Evolutionary conservation across 2,113 vertebrate genomes (phyloP), one percentile per base, ranked within the genome.

Genomic region (Dasyornis broadbenti): DNA sequence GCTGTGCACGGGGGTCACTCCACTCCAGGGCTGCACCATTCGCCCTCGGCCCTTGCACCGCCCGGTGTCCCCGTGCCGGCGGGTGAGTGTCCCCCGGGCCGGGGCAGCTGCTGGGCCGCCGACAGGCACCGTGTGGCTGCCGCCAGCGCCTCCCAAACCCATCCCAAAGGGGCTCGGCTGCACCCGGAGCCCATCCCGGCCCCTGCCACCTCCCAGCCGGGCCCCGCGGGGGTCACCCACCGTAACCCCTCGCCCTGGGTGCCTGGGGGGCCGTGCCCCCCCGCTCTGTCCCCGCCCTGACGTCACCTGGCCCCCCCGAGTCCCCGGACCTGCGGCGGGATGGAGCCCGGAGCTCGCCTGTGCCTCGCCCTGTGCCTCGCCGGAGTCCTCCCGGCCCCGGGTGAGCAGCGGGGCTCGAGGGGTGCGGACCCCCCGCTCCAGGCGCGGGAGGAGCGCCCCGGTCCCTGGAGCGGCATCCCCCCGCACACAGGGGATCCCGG

Each of bases 1-100:
- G 28, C 70, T 2, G 31, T 1, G 68, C 40, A 1, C 3, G 3
- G 70, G 0, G 2, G 6, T 33, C 40, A 2, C 26, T 27, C 9
- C 31, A 0, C 9, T 5, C 20, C 5, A 0, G 31, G 7, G 21
- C 61, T 1, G 13, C 45, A 1, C 33, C 52, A 2, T 24, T 42
- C 2, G 2, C 53, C 18, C 24, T 2, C 10, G 1, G 40, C 14
- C 35, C 47, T 28, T 11, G 9, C 14, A 1, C 7, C 4, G 53
- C 11, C 7, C 4, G 1, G 28, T 4, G 72, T 33, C 11, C 42
- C 9, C 1, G 22, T 10, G 44, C 6, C 15, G 17, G 21, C 14
- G 11, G 56, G 12, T 1, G 31, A 4, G 18, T 20, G 54, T 60
- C 45, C 71, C 59, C 15, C 6, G 49, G 23, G 30, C 42, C 1